Base-by-base conservation (phyloP, 2,797 vertebrate genomes). In the Amphiprion clarkii region DNA sequence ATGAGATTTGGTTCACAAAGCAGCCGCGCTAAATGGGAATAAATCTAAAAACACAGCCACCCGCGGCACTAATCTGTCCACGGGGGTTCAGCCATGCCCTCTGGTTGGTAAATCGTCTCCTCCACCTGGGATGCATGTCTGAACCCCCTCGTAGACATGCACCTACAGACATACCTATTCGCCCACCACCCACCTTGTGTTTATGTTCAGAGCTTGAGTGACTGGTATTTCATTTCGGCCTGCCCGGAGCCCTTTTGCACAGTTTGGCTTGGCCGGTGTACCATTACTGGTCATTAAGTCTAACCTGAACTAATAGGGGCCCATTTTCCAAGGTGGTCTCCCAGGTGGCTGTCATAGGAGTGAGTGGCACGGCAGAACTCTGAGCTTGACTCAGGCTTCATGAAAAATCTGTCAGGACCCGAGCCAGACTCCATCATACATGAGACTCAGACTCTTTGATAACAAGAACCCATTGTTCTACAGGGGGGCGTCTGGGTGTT, bases 201-300 rank as follows among this genome's bases (percentile, higher is more conserved):
- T 94, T 92, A 93, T 86, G 86, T 93, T 89, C 63, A 76, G 83
- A 89, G 84, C 83, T 88, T 94, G 93, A 95, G 85, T 93, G 93
- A 94, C 92, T 92, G 90, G 89, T 93, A 89, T 93, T 94, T 92
- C 84, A 90, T 93, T 94, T 93, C 80, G 73, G 81, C 84, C 87
- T 81, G 87, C 90, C 71, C 74, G 46, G 58, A 92, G 86, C 88
- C 85, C 83, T 87, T 75, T 65, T 71, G 77, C 87, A 87, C 88
- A 85, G 88, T 92, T 93, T 93, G 86, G 80, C 74, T 90, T 89
- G 82, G 90, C 87, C 57, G 89, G 89, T 90, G 92, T 89, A 91
- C 92, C 84, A 93, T 95, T 94, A 94, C 90, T 88, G 85, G 83
- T 92, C 93, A 94, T 95, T 94, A 95, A 92, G 88, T 93, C 88